Percentiles rank a stretch among this genome's conserved stretches.
Evolutionary conservation across 1,140 invertebrate species (phyloP).

Genomic region (Bombus picipes): DNA sequence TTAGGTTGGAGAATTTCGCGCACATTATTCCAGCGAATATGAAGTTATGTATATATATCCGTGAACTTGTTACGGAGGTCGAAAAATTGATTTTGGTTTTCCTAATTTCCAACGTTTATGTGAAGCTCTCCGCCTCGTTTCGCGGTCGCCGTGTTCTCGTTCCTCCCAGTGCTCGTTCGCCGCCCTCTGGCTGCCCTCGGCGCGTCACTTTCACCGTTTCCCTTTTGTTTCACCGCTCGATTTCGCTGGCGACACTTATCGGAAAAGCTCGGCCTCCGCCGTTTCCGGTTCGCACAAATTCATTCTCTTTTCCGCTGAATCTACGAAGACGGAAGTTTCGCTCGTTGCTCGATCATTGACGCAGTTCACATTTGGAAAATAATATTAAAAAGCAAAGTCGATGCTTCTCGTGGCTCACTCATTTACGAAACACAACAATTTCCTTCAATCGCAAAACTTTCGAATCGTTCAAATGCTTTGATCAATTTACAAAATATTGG

Average conservation of each 20-base stretch:
- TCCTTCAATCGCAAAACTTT: no score
- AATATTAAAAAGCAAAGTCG: no score
- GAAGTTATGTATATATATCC: slow-evolving; percentile 58
- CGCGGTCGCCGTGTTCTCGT: neutral
- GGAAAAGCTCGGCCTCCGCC: neutral
- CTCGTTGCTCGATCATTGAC: no score
- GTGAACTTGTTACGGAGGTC: slow-evolving; percentile 34
- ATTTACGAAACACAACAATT: no score
- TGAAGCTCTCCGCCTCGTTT: slow-evolving; percentile 50
- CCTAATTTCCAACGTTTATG: slow-evolving; percentile 71
- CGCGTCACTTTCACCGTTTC: slow-evolving; percentile 74
- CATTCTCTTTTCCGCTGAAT: neutral
- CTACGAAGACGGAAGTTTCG: neutral
- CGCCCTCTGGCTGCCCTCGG: slow-evolving; percentile 45
- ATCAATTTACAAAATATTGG: no score
- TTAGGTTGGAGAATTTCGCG: no score
- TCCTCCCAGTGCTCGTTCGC: neutral
- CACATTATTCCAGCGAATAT: slow-evolving; percentile 49
- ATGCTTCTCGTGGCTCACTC: no score
- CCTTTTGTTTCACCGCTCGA: slow-evolving; percentile 66
- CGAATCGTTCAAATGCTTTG: no score
- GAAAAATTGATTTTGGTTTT: slow-evolving; percentile 36
- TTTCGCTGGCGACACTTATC: slow-evolving; percentile 51
- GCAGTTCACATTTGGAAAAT: no score
- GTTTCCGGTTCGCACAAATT: slow-evolving; percentile 13